A percentile compares a stretch with the other conserved stretches of the same genome.
Evolutionary conservation across 2,888 invertebrate species (phyloP).

Genomic region (Blera fallax): DNA sequence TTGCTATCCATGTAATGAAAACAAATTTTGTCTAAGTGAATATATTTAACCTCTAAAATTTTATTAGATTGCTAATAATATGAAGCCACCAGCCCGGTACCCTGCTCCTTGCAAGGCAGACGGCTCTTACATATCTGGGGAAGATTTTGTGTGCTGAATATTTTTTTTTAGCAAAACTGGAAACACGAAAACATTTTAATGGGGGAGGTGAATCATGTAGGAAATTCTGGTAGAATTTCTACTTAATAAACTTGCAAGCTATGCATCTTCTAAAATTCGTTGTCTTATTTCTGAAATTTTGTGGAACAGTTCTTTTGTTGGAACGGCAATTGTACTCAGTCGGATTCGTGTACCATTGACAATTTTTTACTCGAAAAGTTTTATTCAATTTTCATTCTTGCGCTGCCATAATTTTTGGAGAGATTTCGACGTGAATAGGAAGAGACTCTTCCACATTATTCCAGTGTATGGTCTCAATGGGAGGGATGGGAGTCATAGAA

Average conservation of each 20-base stretch:
- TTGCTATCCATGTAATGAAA: slow-evolving; percentile 18
- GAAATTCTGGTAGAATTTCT: not conserved
- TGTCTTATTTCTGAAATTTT: not conserved
- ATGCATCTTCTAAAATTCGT: not conserved
- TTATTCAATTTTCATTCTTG: no score
- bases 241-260: not conserved
- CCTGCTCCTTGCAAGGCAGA: slow-evolving; percentile 77
- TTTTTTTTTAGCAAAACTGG: no score
- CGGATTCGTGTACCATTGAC: no score
- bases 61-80: not conserved
- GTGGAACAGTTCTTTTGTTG: no score
- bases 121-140: slow-evolving; percentile 76
- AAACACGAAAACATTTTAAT: not conserved
- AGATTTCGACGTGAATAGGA: no score
- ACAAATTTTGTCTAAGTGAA: not conserved
- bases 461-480: no score
- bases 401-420: no score
- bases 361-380: not conserved
- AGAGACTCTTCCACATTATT: no score
- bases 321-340: no score
- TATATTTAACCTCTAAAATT: not conserved
- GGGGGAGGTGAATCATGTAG: not conserved
- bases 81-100: slow-evolving; percentile 62
- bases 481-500: no score
- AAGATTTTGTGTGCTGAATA: not conserved